phyloP scores from a whole-genome alignment of 1,140 invertebrate species.

The Pogonus chalceus region DNA sequence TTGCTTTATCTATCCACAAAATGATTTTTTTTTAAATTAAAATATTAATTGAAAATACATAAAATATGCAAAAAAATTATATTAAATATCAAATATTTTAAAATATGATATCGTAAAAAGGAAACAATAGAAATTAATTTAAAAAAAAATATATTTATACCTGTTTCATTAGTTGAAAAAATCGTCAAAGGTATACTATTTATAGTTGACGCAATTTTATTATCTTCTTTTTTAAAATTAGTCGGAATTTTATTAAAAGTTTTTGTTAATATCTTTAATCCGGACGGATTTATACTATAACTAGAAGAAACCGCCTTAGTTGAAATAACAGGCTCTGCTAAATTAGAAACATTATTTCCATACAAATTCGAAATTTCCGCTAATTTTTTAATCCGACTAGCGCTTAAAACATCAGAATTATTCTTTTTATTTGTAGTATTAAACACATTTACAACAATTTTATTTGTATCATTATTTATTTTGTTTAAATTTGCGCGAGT shows the following conservation, averaged over 20 bases:
- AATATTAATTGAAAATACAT: too few relatives aligned
- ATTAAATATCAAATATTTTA: too few relatives aligned
- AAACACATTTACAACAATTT: constrained; percentile 4
- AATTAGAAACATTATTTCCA: constrained; percentile 34
- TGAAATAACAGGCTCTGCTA: constrained; percentile 39
- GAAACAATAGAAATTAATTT: too few relatives aligned
- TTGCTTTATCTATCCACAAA: background rate
- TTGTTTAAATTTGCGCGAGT: constrained; percentile 13
- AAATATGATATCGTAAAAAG: too few relatives aligned
- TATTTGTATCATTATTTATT: constrained; percentile 8
- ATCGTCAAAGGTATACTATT: background rate
- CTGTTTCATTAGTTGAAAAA: background rate
- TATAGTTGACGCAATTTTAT: constrained; percentile 22
- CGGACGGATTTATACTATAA: constrained; percentile 49
- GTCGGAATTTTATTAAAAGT: constrained; percentile 46
- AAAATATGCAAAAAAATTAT: too few relatives aligned
- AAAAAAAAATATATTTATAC: background rate
- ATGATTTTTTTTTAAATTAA: too few relatives aligned
- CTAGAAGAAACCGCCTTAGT: constrained; percentile 45
- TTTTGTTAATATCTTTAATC: constrained; percentile 55
- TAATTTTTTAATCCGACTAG: constrained; percentile 37
- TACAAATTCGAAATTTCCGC: constrained; percentile 40
- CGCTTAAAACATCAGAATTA: constrained; percentile 9
- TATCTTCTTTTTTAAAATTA: constrained; percentile 37
- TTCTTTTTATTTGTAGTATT: constrained; percentile 9